These are phyloP conservation scores for Spialia ferax DNA, from an alignment of 2,888 invertebrate genomes.

Conservation along the genomic window DNA sequence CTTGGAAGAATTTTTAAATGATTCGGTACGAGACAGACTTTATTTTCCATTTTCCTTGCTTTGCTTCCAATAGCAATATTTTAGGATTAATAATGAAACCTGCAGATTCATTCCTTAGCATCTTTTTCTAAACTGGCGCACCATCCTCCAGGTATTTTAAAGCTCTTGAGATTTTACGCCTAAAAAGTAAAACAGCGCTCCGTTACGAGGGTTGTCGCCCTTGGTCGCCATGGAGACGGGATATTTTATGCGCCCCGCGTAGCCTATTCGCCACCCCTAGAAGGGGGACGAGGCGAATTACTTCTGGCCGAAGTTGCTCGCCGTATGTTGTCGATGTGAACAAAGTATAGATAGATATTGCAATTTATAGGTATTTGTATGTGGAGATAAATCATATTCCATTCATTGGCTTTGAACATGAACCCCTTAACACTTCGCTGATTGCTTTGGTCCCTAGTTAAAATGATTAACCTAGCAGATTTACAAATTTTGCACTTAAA, in stretches of 20 bases:
- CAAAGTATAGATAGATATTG: background rate
- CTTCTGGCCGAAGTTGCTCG: conserved; percentile 18
- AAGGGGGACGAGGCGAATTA: conserved; percentile 19
- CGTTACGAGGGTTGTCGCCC: conserved; percentile 60
- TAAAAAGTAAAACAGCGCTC: conserved; percentile 34
- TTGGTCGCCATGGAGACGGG: conserved; percentile 74
- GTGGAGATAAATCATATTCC: too few species aligned
- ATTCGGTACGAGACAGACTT: background rate
- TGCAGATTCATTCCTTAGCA: conserved; percentile 1
- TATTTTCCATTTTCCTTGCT: background rate
- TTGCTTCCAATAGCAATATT: background rate
- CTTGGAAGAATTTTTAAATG: background rate
- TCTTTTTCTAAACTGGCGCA: conserved; percentile 41
- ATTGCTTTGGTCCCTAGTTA: conserved; percentile 1
- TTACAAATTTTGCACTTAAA: too few species aligned
- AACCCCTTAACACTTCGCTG: conserved; percentile 7
- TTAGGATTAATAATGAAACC: background rate
- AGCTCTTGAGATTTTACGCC: conserved; percentile 25
- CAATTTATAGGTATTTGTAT: background rate
- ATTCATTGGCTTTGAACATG: conserved; percentile 1
- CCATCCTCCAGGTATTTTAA: conserved; percentile 33
- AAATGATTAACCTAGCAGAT: background rate
- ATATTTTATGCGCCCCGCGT: conserved; percentile 75
- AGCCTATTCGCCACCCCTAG: conserved; percentile 53
- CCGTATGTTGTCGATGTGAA: conserved; percentile 11